A percentile compares a stretch with the other conserved stretches of the same genome.
Evolutionary conservation across 1,140 invertebrate genomes (phyloP).

Genomic region (Sycophaga agraensis): DNA sequence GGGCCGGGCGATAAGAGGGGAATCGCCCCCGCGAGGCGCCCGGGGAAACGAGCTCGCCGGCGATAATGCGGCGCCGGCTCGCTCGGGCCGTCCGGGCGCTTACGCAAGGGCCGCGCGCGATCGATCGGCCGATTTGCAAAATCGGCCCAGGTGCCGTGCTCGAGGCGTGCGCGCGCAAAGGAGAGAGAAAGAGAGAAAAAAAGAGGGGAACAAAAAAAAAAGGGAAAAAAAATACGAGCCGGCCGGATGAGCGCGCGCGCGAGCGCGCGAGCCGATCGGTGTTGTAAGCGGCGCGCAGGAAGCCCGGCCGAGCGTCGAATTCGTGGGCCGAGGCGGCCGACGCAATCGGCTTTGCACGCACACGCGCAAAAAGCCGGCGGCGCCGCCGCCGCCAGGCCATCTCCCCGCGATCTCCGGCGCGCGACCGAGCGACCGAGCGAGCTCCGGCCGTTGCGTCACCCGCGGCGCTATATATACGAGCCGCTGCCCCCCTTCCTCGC

Average conservation of each 20-base stretch:
- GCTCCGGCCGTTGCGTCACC: slow-evolving; percentile 10
- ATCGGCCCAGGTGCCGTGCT: too few relatives aligned
- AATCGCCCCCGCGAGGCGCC: too few relatives aligned
- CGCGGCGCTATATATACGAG: not conserved
- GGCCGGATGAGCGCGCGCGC: not conserved
- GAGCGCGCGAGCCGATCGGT: not conserved
- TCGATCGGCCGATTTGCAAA: too few relatives aligned
- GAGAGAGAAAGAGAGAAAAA: not conserved
- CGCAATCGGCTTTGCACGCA: not conserved
- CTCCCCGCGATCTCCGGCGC: not conserved
- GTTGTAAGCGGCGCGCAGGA: not conserved
- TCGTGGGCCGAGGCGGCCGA: not conserved
- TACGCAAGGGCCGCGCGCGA: not conserved
- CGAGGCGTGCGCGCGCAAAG: not conserved
- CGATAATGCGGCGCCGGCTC: too few relatives aligned
- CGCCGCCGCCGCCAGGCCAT: not conserved
- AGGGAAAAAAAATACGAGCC: not conserved
- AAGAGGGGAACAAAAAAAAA: not conserved
- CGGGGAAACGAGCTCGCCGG: too few relatives aligned
- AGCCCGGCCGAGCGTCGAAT: slow-evolving; percentile 5
- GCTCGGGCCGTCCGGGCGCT: not conserved
- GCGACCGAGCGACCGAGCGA: too few relatives aligned
- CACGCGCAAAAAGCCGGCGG: slow-evolving; percentile 2
- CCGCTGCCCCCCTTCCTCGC: not conserved
- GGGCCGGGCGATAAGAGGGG: too few relatives aligned